Percentiles rank a stretch among this genome's conserved stretches.
Evolutionary conservation across 2,113 vertebrate genomes (phyloP).

Genomic region (Tragelaphus buxtoni): DNA sequence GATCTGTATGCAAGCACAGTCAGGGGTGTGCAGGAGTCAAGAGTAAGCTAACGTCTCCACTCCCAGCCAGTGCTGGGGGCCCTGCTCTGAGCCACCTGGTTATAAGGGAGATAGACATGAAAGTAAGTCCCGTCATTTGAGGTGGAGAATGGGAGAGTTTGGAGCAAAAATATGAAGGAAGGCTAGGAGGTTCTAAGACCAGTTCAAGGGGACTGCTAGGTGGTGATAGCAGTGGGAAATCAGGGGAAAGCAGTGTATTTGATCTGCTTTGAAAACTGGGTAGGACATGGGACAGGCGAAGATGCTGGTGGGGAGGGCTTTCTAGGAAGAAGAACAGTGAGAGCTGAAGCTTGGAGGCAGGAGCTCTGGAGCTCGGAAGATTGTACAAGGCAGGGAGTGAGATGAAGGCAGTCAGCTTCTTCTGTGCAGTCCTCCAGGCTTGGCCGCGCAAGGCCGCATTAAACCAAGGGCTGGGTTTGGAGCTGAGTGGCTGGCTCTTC

Average conservation of each 20-base stretch:
- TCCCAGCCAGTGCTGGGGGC: neutral
- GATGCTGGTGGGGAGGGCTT: neutral
- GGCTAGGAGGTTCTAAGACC: neutral
- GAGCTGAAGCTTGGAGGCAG: neutral
- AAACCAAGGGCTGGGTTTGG: neutral
- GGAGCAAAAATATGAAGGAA: neutral
- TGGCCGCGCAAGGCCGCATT: neutral
- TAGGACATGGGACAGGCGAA: accelerated
- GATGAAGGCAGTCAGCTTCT: neutral
- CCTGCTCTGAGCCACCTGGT: neutral
- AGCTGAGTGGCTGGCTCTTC: neutral
- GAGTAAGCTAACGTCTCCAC: neutral
- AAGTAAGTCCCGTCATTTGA: neutral
- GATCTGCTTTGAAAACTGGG: neutral
- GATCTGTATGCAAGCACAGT: neutral
- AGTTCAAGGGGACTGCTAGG: neutral
- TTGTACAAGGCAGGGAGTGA: neutral
- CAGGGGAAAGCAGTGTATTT: neutral
- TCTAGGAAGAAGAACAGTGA: neutral
- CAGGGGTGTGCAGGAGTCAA: accelerated
- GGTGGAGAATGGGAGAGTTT: neutral
- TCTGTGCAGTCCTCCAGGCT: neutral
- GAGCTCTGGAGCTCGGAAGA: neutral
- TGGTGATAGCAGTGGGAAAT: neutral
- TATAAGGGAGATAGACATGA: neutral